Evolutionary conservation across 2,113 vertebrate genomes (phyloP).

Genomic region (Merops nubicus): DNA sequence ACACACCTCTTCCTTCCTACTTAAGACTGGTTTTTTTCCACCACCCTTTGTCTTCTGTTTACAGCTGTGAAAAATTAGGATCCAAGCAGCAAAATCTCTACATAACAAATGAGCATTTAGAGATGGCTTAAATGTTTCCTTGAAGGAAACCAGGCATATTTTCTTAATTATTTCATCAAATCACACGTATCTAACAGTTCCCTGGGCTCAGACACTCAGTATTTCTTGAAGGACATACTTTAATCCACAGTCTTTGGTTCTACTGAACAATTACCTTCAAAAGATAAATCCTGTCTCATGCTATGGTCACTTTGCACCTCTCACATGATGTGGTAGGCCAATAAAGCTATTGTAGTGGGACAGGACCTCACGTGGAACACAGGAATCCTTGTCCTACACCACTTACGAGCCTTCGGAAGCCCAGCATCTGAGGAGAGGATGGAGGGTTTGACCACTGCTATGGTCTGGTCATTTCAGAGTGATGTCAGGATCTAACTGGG

Average conservation of each 20-base stretch:
- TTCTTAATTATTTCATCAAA: conserved; percentile 65
- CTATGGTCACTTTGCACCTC: background rate
- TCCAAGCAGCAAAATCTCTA: conserved; percentile 6
- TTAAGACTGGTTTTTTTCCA: conserved; percentile 15
- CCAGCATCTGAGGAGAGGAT: background rate
- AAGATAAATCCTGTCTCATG: background rate
- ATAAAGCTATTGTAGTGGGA: background rate
- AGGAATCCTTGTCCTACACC: background rate
- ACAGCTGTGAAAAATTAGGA: conserved; percentile 76
- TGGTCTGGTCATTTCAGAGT: background rate
- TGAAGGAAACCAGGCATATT: conserved; percentile 34
- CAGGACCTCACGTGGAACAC: background rate
- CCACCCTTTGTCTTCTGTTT: conserved; percentile 51
- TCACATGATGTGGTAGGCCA: background rate
- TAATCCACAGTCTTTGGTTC: background rate
- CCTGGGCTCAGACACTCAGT: background rate
- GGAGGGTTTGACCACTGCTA: background rate
- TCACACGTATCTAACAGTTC: background rate
- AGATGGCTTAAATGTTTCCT: conserved; percentile 36
- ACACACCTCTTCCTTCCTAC: conserved; percentile 69
- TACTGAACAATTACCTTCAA: conserved; percentile 6
- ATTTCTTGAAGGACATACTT: conserved; percentile 15
- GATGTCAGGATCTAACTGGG: background rate
- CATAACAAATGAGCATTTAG: conserved; percentile 3
- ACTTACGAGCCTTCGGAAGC: background rate